Conservation (phyloP, 2,797 vertebrate genomes). For the Toxotes lorentzi region DNA sequence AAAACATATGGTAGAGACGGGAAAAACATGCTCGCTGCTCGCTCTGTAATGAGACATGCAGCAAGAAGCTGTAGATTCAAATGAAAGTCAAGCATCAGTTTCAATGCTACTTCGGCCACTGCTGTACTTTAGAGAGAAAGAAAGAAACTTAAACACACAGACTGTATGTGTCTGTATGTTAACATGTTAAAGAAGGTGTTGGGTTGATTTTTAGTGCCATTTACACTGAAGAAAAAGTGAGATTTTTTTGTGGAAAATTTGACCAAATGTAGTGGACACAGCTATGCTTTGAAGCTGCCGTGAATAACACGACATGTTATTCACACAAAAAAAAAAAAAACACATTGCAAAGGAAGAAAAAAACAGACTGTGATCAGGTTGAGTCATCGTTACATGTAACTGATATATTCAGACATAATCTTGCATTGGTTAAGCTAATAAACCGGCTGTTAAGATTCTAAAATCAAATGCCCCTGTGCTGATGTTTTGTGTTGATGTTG, state of each 20-base stretch:
- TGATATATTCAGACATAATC: not conserved
- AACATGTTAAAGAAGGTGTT: not conserved
- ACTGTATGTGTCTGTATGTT: not conserved
- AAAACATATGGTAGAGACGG: not conserved
- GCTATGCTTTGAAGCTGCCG: not conserved
- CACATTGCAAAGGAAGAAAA: not conserved
- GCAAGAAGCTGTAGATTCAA: not conserved
- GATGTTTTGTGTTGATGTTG: conserved; percentile 27
- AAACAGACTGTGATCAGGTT: not conserved
- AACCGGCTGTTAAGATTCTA: not conserved
- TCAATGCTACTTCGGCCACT: not conserved
- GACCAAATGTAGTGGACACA: not conserved
- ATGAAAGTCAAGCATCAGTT: conserved; percentile 7
- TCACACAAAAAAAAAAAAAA: no score
- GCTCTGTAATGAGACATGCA: not conserved
- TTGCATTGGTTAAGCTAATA: not conserved
- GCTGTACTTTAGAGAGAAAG: not conserved
- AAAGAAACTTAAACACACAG: not conserved
- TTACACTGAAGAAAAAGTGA: not conserved
- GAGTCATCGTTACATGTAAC: not conserved
- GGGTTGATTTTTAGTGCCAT: not conserved
- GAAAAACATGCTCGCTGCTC: not conserved
- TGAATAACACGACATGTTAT: not conserved
- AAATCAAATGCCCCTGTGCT: not conserved
- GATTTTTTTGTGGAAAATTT: not conserved